Percentiles rank a stretch among this genome's conserved stretches.
Conservation (phyloP, 2,888 invertebrate species). For the Xiphydria camelus region DNA sequence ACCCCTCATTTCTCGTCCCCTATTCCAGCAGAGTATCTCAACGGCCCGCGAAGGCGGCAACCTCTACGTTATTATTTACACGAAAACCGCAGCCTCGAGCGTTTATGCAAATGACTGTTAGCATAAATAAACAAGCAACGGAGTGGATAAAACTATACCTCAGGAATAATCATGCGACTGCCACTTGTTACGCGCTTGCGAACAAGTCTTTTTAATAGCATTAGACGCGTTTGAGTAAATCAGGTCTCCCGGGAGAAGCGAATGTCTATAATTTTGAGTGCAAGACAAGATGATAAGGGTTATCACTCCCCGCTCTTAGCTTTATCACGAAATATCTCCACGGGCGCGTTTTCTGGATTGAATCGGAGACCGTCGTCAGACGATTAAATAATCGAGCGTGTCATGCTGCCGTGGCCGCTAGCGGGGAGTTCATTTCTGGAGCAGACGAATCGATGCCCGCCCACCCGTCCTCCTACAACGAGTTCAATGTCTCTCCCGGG, state of each 20-base stretch:
- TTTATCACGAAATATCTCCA: neutral
- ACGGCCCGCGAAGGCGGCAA: no score
- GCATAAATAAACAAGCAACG: conserved; percentile 31
- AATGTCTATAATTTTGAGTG: neutral
- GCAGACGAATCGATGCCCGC: conserved; percentile 52
- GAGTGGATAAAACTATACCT: conserved; percentile 32
- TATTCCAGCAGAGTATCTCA: no score
- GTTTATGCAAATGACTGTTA: conserved; percentile 35
- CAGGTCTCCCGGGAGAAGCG: neutral
- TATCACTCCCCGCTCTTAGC: neutral
- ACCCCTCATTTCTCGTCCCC: no score
- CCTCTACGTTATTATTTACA: conserved; percentile 25
- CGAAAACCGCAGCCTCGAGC: conserved; percentile 20
- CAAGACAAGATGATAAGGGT: neutral
- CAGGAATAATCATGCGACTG: neutral
- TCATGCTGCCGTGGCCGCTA: conserved; percentile 22
- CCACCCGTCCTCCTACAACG: conserved; percentile 45
- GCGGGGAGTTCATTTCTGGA: conserved; percentile 42
- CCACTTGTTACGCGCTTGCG: conserved; percentile 30
- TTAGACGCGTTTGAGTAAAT: no score
- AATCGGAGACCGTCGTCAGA: neutral
- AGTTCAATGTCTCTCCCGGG: conserved; percentile 55
- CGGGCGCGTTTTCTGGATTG: neutral
- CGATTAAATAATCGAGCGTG: conserved; percentile 31
- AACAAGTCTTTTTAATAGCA: no score